Conservation (phyloP, 2,888 invertebrate species). For the Podotricha telesiphe region DNA sequence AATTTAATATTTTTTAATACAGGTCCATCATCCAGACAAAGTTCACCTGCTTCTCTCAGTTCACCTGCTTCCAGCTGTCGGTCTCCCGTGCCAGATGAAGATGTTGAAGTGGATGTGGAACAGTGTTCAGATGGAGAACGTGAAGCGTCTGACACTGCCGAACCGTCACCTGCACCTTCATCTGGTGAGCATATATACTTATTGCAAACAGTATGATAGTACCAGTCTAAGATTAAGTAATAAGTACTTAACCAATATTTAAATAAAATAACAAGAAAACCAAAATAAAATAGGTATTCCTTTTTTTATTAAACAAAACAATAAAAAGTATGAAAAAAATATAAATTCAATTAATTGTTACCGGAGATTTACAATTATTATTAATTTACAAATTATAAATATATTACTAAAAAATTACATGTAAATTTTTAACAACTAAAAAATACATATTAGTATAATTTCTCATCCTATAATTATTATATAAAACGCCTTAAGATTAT, state of each 20-base stretch:
- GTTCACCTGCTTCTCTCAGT: constrained; percentile 76
- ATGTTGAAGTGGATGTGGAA: constrained; percentile 88
- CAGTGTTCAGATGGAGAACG: constrained; percentile 88
- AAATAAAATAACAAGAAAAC: no score
- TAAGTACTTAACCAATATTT: no score
- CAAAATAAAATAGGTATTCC: no score
- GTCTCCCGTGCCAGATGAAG: constrained; percentile 84
- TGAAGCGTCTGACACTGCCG: constrained; percentile 80
- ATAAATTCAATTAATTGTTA: no score
- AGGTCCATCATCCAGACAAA: constrained; percentile 77
- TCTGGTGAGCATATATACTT: constrained; percentile 65
- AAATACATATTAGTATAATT: not conserved
- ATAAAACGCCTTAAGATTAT: constrained; percentile 24
- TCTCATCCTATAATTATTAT: constrained; percentile 9
- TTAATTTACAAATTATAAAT: no score
- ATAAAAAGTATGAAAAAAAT: no score
- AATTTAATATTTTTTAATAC: constrained; percentile 30
- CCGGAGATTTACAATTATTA: no score
- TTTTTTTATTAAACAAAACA: no score
- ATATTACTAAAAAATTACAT: no score
- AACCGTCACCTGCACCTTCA: constrained; percentile 76
- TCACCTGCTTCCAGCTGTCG: constrained; percentile 76
- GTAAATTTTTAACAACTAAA: not conserved
- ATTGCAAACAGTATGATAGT: no score
- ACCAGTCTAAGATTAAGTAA: no score